These are phyloP conservation scores for Oreonectes daqikongensis DNA, from an alignment of 2,797 vertebrate genomes.

Conservation along the genomic window DNA sequence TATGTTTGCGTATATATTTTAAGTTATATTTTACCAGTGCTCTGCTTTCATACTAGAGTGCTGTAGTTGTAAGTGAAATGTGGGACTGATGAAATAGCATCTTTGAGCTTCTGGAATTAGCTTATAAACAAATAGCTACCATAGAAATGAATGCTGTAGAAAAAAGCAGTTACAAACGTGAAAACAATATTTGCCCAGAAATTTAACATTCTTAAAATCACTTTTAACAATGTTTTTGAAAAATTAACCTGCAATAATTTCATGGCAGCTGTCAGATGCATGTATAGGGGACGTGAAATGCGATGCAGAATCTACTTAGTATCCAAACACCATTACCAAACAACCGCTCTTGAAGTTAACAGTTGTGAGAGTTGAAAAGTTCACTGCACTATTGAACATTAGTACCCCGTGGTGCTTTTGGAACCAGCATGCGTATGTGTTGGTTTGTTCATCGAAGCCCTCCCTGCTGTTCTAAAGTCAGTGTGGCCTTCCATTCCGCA, in stretches of 20 bases:
- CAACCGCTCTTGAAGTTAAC: conserved; percentile 35
- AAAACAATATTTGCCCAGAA: too few species aligned
- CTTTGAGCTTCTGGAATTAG: too few species aligned
- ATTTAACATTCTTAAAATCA: too few species aligned
- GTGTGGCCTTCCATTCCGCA: conserved; percentile 67
- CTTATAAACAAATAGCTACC: too few species aligned
- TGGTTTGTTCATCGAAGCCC: conserved; percentile 44
- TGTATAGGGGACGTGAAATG: conserved; percentile 16
- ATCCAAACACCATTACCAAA: conserved; percentile 22
- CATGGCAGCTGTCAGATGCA: conserved; percentile 21
- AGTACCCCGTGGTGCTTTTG: conserved; percentile 41
- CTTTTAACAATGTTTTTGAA: background rate
- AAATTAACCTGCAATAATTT: background rate
- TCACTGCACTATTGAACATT: conserved; percentile 54
- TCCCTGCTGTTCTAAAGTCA: conserved; percentile 73
- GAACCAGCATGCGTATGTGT: conserved; percentile 29
- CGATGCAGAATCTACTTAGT: conserved; percentile 1
- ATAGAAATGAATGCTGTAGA: too few species aligned
- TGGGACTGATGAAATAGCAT: too few species aligned
- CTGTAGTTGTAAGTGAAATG: background rate
- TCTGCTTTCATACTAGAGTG: background rate
- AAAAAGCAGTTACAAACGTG: too few species aligned
- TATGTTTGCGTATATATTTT: background rate
- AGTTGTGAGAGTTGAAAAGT: conserved; percentile 49
- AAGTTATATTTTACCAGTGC: too few species aligned